phyloP scores from a whole-genome alignment of 30 jellyfish, hydroid and myxozoan genomes.

The Turritopsis rubra region DNA sequence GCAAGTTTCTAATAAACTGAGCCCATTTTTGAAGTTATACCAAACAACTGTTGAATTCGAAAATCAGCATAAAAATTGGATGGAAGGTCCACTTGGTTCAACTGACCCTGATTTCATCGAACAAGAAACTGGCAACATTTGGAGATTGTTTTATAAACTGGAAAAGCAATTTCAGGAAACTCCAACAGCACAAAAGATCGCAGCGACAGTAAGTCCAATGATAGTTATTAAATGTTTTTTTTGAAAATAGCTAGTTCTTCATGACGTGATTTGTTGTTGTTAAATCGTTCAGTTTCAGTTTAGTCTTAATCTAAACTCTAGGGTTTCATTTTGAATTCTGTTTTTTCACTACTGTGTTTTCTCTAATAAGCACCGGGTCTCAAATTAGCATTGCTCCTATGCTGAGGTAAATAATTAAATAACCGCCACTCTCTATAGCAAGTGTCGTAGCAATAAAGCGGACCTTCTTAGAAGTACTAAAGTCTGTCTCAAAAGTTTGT shows the following conservation, averaged over 20 bases:
- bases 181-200: slow-evolving; percentile 92
- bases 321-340: too few relatives aligned
- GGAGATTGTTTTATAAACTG: slow-evolving; percentile 91
- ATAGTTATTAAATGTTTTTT: background rate
- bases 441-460: too few relatives aligned
- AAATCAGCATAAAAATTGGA: slow-evolving; percentile 83
- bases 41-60: slow-evolving; percentile 95
- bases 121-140: slow-evolving; percentile 86
- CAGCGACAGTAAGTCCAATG: slow-evolving; percentile 48
- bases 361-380: too few relatives aligned
- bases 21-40: slow-evolving; percentile 78
- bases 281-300: too few relatives aligned
- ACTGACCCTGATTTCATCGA: slow-evolving; percentile 92
- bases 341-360: too few relatives aligned
- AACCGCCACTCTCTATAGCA: too few relatives aligned
- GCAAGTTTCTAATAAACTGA: slow-evolving; percentile 63
- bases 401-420: too few relatives aligned
- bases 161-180: slow-evolving; percentile 83
- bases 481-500: too few relatives aligned
- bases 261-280: background rate
- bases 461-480: too few relatives aligned
- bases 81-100: slow-evolving; percentile 98
- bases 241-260: background rate
- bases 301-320: too few relatives aligned
- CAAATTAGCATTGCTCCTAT: too few relatives aligned